phyloP scores from a whole-genome alignment of 1,140 invertebrate species.

The Cyclargus thomasi region DNA sequence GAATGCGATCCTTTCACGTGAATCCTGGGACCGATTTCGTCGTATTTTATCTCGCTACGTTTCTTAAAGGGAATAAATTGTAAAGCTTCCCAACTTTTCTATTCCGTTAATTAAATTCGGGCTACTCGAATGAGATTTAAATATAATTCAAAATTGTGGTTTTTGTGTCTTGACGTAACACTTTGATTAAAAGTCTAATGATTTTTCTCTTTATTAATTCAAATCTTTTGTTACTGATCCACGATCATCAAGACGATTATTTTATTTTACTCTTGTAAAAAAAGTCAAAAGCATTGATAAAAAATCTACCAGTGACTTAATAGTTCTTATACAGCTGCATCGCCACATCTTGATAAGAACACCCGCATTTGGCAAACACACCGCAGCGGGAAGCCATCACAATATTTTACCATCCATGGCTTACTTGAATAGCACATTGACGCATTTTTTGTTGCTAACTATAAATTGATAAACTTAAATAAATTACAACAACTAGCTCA shows the following conservation, averaged over 20 bases:
- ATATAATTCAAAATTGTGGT: not conserved
- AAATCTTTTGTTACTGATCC: not conserved
- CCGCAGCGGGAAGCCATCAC: slow-evolving; percentile 67
- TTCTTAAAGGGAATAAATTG: slow-evolving; percentile 1
- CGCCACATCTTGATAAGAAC: slow-evolving; percentile 57
- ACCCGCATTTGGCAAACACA: slow-evolving; percentile 70
- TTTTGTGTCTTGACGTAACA: not conserved
- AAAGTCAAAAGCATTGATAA: not conserved
- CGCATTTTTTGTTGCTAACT: slow-evolving; percentile 37
- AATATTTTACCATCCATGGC: slow-evolving; percentile 67
- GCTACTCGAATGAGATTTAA: not conserved
- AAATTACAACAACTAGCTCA: not conserved
- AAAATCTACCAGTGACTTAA: slow-evolving; percentile 14
- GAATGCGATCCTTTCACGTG: slow-evolving; percentile 20
- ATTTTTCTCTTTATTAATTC: not conserved
- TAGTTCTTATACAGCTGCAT: slow-evolving; percentile 48
- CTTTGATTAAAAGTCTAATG: not conserved
- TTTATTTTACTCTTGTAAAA: not conserved
- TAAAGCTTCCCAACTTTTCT: slow-evolving; percentile 3
- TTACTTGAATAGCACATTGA: slow-evolving; percentile 41
- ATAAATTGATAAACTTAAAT: slow-evolving; percentile 10
- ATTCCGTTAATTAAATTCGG: slow-evolving; percentile 12
- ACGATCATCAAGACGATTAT: not conserved
- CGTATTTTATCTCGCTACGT: slow-evolving; percentile 9
- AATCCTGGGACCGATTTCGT: not conserved